A percentile compares a stretch with the other conserved stretches of the same genome.
These are phyloP conservation scores for Somateria mollissima DNA, from an alignment of 2,797 vertebrate genomes.

Conservation along the genomic window DNA sequence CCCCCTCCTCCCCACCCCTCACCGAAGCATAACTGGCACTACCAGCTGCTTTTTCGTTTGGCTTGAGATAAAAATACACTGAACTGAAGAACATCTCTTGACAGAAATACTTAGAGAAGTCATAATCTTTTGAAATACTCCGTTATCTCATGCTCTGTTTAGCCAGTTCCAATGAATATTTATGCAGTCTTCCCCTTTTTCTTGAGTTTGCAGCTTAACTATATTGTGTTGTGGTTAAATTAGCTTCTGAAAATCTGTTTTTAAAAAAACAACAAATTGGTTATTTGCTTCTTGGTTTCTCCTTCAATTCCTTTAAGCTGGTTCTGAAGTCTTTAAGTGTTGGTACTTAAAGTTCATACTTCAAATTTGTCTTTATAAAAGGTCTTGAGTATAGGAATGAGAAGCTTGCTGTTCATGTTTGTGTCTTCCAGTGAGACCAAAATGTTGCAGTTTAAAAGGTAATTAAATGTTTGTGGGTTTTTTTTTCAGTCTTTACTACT, in stretches of 20 bases:
- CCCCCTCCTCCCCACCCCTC: conserved; percentile 47
- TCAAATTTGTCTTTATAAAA: not conserved
- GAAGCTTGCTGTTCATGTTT: not conserved
- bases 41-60: conserved; percentile 71
- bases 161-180: not conserved
- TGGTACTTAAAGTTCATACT: not conserved
- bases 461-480: not conserved
- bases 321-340: not conserved
- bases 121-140: conserved; percentile 14
- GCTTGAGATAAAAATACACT: conserved; percentile 65
- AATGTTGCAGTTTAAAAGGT: not conserved
- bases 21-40: conserved; percentile 64
- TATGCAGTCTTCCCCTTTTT: not conserved
- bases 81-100: conserved; percentile 65
- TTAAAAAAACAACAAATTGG: not conserved
- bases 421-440: not conserved
- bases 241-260: not conserved
- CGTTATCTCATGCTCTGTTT: not conserved
- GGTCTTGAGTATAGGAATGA: not conserved
- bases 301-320: not conserved
- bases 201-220: not conserved
- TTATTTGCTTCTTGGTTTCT: not conserved
- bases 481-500: not conserved
- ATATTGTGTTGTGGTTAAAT: not conserved
- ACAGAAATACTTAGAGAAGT: conserved; percentile 55